Evolutionary conservation across 2,113 vertebrate species (phyloP).

Genomic region (Aramus guarauna): DNA sequence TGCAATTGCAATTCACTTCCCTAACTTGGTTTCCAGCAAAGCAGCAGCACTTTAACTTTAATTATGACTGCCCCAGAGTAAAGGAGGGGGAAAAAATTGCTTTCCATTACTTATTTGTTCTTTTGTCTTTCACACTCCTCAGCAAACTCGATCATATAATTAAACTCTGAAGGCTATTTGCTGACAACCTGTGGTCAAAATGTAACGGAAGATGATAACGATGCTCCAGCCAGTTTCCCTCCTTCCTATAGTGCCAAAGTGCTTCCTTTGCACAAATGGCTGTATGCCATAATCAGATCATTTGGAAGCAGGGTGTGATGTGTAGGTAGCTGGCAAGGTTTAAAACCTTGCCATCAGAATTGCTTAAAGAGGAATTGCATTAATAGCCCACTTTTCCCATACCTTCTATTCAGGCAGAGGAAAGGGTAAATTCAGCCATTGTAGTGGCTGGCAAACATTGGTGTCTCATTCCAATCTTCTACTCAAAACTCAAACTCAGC

Average conservation of each 20-base stretch:
- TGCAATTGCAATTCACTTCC: constrained; percentile 49
- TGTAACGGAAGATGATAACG: neutral
- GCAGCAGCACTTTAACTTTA: constrained; percentile 46
- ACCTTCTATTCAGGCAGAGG: neutral
- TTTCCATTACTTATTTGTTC: constrained; percentile 8
- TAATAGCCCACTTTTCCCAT: neutral
- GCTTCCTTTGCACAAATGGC: neutral
- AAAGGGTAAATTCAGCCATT: neutral
- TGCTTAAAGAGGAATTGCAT: neutral
- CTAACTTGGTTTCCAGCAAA: constrained; percentile 35
- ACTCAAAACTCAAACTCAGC: neutral
- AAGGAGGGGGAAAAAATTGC: neutral
- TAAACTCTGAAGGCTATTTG: constrained; percentile 38
- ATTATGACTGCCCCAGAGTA: constrained; percentile 42
- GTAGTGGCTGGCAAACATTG: neutral
- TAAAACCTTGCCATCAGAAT: neutral
- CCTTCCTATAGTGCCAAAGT: neutral
- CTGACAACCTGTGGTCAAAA: neutral
- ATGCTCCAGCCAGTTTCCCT: neutral
- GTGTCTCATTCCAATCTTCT: neutral
- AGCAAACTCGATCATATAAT: neutral
- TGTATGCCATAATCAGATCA: neutral
- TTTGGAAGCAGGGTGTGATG: neutral
- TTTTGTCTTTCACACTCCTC: constrained; percentile 22
- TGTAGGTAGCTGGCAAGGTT: neutral